Base-by-base conservation (phyloP, 2,888 invertebrate species). In the Coleophora deauratella region DNA sequence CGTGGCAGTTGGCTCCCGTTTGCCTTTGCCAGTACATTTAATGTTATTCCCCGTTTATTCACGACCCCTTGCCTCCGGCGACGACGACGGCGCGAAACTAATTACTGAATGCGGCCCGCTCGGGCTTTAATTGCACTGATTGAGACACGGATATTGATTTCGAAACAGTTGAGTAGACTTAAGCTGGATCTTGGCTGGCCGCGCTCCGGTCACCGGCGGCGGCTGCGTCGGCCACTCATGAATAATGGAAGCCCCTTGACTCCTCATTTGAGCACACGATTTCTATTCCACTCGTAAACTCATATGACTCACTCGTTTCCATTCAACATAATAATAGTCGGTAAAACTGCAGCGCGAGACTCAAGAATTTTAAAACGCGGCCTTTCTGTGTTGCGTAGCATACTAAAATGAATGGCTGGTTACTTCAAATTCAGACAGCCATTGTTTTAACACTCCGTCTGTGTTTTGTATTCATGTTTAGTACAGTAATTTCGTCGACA, bases 141-240 rank as follows among this genome's bases (percentile, higher is more conserved):
- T 81, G 78, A 82, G 79, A 82, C 80, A 80, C 73, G 75, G 79
- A 80, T 82, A 84, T 84, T 78, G 84, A 81, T 84, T 82, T 72
- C 49, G 74, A 73, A 78, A 76, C 74, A 75, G 72, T 62, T 60
- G 61, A 54, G 55, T 61, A 59, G 67, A 54, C 55, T 54, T 52
- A 45, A 38, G 41, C 21, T 37, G 38, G 38, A 40, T 36, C 38
- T 8, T n/a, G 14, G 14, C 15, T 35, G 15, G 4, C 7, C 8
- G 12, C 21, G 3, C 21, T 21, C 2, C 15, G 35, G 30, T 8
- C 9, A 35, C 52, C 46, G 60, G 53, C 61, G 58, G 61, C 60
- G 64, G 63, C 63, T 68, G 72, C 62, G 66, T 70, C 70, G 67
- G 61, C 67, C 53, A 10, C 73, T 82, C 77, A 84, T 84, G 84